Evolutionary conservation across 2,797 vertebrate species (phyloP), one percentile per base, ranked within the genome.

Genomic region (Hoplostethus atlanticus): DNA sequence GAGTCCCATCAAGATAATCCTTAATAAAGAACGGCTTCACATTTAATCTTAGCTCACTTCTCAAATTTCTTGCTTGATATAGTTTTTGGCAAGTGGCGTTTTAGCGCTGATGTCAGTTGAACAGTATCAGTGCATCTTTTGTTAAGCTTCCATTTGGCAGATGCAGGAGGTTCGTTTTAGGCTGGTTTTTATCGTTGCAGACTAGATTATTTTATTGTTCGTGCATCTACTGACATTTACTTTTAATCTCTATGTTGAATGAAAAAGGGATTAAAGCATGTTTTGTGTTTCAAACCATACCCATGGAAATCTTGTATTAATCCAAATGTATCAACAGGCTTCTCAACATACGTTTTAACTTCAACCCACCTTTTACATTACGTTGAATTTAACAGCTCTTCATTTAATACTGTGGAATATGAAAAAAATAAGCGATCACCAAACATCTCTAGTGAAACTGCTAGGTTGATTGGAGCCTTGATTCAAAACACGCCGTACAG

Each of bases 1-100:
- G 86, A 91, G 90, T 91, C 92, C 92, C 91, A 93, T 93, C 93
- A 86, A 93, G 92, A 94, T 94, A 94, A 95, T 95, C 93, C 92
- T 93, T 94, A 94, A 94, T 95, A 95, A 95, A 95, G 92, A 95
- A 94, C 58, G 90, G 94, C 93, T 94, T 94, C 91, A 68, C 92
- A 87, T 94, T 94, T 94, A 95, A 95, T 95, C 93, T 94, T 87
- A 81, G 84, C 79, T 72, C 85, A 77, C 89, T 78, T 93, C 94
- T 95, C 94, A 82, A 87, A 91, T 95, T 92, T 95, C 94, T 89
- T 63, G 80, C 92, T 92, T 92, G 93, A 94, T 95, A 94, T 93
- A 87, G 92, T 93, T 94, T 93, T 93, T 94, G 93, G 93, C 91
- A 89, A 92, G 91, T 90, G 87, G 68, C 30, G 70, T 92, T 94